Conservation (phyloP, 2,888 invertebrate genomes). For the Stictocephala bisonia region DNA sequence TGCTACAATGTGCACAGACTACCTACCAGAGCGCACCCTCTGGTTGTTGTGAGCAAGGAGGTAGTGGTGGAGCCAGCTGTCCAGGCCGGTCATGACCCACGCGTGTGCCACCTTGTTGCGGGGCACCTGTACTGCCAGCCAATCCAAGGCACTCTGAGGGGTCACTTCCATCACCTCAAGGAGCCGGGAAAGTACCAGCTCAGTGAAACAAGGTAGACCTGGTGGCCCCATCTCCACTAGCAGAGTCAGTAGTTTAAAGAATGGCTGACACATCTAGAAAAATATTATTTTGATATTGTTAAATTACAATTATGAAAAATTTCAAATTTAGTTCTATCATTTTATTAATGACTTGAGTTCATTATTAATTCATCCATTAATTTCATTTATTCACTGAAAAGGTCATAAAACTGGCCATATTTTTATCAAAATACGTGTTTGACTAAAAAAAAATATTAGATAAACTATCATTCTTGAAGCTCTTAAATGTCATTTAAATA, state of each 20-base stretch:
- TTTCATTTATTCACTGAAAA: too few species aligned
- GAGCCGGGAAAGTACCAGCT: constrained; percentile 85
- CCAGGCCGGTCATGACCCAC: constrained; percentile 92
- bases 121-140: constrained; percentile 85
- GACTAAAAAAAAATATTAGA: too few species aligned
- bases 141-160: constrained; percentile 91
- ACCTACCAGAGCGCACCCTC: constrained; percentile 83
- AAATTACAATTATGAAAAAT: too few species aligned
- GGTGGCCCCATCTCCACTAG: constrained; percentile 80
- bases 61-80: constrained; percentile 92
- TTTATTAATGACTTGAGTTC: neutral
- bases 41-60: constrained; percentile 87
- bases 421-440: too few species aligned
- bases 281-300: too few species aligned
- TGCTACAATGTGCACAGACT: too few species aligned
- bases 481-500: too few species aligned
- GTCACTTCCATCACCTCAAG: constrained; percentile 93
- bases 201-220: constrained; percentile 91
- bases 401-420: too few species aligned
- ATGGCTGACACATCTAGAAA: constrained; percentile 82
- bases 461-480: too few species aligned
- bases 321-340: neutral
- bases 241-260: constrained; percentile 90
- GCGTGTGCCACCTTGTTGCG: constrained; percentile 91
- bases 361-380: neutral